phyloP scores from a whole-genome alignment of 2,797 vertebrate species.

The Pagetopsis macropterus region DNA sequence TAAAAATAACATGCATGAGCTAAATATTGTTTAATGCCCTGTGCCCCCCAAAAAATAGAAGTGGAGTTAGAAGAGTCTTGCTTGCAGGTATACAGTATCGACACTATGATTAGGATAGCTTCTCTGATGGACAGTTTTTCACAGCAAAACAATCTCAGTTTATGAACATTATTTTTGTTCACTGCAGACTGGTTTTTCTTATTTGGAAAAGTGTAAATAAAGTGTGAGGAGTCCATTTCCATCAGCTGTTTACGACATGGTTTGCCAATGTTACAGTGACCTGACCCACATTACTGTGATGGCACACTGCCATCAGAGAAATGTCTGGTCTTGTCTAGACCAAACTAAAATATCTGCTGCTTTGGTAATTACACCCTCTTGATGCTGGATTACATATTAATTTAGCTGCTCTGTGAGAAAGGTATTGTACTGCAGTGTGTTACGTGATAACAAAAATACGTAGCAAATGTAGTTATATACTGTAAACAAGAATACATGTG shows the following conservation, averaged over 20 bases:
- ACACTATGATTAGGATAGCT: slow-evolving; percentile 11
- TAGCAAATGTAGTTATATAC: not conserved
- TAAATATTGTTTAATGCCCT: slow-evolving; percentile 20
- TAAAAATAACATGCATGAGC: slow-evolving; percentile 32
- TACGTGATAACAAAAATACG: not conserved
- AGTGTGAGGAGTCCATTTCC: slow-evolving; percentile 24
- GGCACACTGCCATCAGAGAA: slow-evolving; percentile 57
- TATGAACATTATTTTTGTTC: not conserved
- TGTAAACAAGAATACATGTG: not conserved
- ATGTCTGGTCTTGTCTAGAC: slow-evolving; percentile 74
- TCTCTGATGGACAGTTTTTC: not conserved
- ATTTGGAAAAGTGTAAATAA: not conserved
- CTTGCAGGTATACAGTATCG: not conserved
- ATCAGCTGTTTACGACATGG: slow-evolving; percentile 42
- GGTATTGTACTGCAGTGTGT: slow-evolving; percentile 10
- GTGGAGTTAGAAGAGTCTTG: slow-evolving; percentile 15
- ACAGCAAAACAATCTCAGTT: slow-evolving; percentile 9
- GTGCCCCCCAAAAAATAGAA: not conserved
- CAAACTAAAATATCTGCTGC: slow-evolving; percentile 75
- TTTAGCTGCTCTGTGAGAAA: slow-evolving; percentile 49
- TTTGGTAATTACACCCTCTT: slow-evolving; percentile 74
- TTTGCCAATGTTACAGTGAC: slow-evolving; percentile 45
- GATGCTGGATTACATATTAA: slow-evolving; percentile 54
- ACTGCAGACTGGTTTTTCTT: not conserved
- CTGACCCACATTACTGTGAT: slow-evolving; percentile 42